Evolutionary conservation across 2,797 vertebrate species (phyloP).

Genomic region (Hoplostethus mediterraneus): DNA sequence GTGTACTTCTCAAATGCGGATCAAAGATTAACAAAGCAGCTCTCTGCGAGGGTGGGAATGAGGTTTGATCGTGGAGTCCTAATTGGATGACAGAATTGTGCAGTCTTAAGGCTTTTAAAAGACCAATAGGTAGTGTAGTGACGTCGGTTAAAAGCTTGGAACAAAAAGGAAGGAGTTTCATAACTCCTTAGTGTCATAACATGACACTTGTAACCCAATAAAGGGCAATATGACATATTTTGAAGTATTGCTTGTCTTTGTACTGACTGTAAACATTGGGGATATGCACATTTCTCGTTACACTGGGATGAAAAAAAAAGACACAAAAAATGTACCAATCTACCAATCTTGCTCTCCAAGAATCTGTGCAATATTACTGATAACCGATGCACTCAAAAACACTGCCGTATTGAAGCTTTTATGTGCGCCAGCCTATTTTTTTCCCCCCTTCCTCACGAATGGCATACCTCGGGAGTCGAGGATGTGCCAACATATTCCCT

Average conservation of each 20-base stretch:
- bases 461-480: slow-evolving; percentile 59
- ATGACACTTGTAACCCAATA: slow-evolving; percentile 8
- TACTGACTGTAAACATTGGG: slow-evolving; percentile 1
- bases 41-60: slow-evolving; percentile 9
- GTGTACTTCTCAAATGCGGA: slow-evolving; percentile 48
- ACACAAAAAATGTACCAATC: slow-evolving; percentile 10
- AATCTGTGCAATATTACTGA: slow-evolving; percentile 5
- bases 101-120: slow-evolving; percentile 15
- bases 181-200: too few species aligned
- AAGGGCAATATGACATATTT: background rate
- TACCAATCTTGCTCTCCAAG: slow-evolving; percentile 15
- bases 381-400: slow-evolving; percentile 41
- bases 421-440: slow-evolving; percentile 35
- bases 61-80: slow-evolving; percentile 28
- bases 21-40: slow-evolving; percentile 56
- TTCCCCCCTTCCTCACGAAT: slow-evolving; percentile 49
- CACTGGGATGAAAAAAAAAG: slow-evolving; percentile 10
- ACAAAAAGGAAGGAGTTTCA: background rate
- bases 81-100: slow-evolving; percentile 31
- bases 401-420: slow-evolving; percentile 49
- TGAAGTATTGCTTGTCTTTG: background rate
- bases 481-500: slow-evolving; percentile 69
- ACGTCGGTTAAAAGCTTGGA: too few species aligned
- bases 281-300: slow-evolving; percentile 3
- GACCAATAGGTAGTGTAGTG: background rate